These are phyloP conservation scores for Epinephelus awoara DNA, from an alignment of 2,797 vertebrate species.

Conservation along the genomic window DNA sequence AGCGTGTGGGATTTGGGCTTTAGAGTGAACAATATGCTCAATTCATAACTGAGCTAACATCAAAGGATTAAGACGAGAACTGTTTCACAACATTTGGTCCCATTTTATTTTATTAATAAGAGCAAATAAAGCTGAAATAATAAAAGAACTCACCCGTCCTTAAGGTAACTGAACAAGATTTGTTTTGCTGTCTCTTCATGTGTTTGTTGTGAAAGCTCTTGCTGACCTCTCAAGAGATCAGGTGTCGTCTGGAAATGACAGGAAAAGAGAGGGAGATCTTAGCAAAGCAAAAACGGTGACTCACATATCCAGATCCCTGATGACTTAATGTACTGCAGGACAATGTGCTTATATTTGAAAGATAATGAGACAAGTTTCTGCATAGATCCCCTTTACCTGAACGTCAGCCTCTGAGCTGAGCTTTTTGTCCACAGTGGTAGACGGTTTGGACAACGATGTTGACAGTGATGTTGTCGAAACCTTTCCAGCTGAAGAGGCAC, in stretches of 20 bases:
- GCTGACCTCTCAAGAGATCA: constrained; percentile 97
- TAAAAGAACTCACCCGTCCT: constrained; percentile 91
- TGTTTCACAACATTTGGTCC: constrained; percentile 7
- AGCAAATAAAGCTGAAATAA: constrained; percentile 1
- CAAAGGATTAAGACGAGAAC: neutral
- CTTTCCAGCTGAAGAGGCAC: constrained; percentile 54
- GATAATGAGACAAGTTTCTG: neutral
- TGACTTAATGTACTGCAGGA: neutral
- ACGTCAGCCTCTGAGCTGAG: constrained; percentile 70
- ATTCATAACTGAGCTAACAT: constrained; percentile 15
- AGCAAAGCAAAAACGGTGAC: neutral
- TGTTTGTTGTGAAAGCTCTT: constrained; percentile 94
- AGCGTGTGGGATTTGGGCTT: constrained; percentile 22
- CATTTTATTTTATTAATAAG: constrained; percentile 6
- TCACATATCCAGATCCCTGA: neutral
- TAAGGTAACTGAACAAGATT: constrained; percentile 97
- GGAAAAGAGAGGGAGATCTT: constrained; percentile 43
- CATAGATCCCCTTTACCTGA: constrained; percentile 72
- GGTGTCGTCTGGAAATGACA: constrained; percentile 89
- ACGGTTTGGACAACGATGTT: constrained; percentile 62
- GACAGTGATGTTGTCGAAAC: constrained; percentile 54
- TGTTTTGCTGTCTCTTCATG: constrained; percentile 98
- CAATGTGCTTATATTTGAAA: neutral
- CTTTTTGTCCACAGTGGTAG: constrained; percentile 58
- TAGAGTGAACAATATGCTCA: constrained; percentile 16